phyloP scores from a whole-genome alignment of 2,797 vertebrate species.

The Microcaecilia unicolor region DNA sequence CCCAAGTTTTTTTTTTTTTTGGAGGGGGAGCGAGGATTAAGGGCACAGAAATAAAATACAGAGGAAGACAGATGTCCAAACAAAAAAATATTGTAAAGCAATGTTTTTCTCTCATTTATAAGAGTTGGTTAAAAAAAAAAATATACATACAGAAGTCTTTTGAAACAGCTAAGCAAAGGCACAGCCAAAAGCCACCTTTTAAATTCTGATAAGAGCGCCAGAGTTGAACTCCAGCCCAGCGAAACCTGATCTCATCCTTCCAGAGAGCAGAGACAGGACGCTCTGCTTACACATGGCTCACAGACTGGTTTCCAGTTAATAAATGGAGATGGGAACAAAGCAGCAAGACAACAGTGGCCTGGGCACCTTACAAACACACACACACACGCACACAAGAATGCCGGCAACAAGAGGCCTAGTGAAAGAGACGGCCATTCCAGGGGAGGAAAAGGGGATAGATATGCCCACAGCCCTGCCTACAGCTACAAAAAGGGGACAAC shows the following conservation, averaged over 20 bases:
- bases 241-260: neutral
- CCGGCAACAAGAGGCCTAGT: neutral
- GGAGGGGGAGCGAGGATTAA: neutral
- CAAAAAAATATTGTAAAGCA: constrained; percentile 57
- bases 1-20: too few species aligned
- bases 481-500: too few species aligned
- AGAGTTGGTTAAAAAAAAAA: constrained; percentile 6
- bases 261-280: too few species aligned
- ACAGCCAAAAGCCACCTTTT: neutral
- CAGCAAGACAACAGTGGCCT: constrained; percentile 3
- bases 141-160: constrained; percentile 1
- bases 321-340: constrained; percentile 4
- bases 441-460: too few species aligned
- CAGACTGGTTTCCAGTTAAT: neutral
- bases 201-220: constrained; percentile 13
- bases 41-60: constrained; percentile 10
- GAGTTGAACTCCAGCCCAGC: neutral
- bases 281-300: neutral
- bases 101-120: constrained; percentile 25
- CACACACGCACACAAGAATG: too few species aligned
- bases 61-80: constrained; percentile 24
- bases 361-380: constrained; percentile 19
- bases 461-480: too few species aligned
- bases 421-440: too few species aligned
- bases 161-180: neutral